Conservation (phyloP, 2,113 vertebrate species). For the Centropristis striata region DNA sequence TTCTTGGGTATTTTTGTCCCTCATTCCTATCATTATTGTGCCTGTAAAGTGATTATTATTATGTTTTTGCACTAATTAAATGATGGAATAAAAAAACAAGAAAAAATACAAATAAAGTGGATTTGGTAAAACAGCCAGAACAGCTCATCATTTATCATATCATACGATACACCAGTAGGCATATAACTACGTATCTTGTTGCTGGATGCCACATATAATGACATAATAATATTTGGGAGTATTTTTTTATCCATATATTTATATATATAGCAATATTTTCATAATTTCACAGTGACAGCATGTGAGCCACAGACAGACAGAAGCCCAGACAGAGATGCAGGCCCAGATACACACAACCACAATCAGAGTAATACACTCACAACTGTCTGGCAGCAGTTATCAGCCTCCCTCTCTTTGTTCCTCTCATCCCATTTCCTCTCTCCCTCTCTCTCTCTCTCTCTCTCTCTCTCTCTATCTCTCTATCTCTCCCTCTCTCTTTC, state of each 20-base stretch:
- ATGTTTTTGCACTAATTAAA: too few relatives aligned
- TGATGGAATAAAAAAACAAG: too few relatives aligned
- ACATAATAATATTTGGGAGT: neutral
- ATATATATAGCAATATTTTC: neutral
- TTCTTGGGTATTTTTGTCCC: too few relatives aligned
- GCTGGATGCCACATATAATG: neutral
- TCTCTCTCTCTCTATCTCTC: neutral
- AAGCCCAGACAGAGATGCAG: neutral
- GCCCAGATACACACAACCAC: constrained; percentile 5
- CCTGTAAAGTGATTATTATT: too few relatives aligned
- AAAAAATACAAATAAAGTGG: neutral
- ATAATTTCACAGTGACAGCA: neutral
- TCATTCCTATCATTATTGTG: too few relatives aligned
- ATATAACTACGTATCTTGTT: neutral
- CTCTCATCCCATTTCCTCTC: constrained; percentile 44
- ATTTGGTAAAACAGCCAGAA: neutral
- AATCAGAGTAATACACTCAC: constrained; percentile 41
- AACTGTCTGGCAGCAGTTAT: constrained; percentile 54
- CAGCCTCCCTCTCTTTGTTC: constrained; percentile 44
- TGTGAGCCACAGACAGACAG: constrained; percentile 6
- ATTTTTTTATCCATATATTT: neutral
- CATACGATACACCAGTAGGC: neutral
- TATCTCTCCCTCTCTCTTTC: neutral
- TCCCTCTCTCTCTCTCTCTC: neutral
- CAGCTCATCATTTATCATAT: constrained; percentile 7